Base-by-base conservation (phyloP, 2,888 invertebrate genomes). In the Bedellia somnulentella region DNA sequence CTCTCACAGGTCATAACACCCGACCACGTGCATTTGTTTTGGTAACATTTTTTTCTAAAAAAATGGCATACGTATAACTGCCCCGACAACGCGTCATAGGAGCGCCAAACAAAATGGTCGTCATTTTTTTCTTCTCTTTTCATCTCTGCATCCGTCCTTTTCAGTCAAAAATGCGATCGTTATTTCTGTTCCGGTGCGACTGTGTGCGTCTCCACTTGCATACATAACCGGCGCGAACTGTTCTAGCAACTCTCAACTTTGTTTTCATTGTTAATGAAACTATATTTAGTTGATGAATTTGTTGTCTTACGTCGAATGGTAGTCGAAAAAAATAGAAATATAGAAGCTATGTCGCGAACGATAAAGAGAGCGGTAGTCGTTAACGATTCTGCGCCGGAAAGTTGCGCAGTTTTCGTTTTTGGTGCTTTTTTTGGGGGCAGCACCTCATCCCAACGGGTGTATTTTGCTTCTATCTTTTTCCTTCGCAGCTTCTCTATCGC, bases 341-440 rank as follows among this genome's bases (percentile, higher is more conserved):
- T 75, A 75, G 71, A 70, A 71, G 71, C 66, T 67, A 64, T 61
- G 55, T 62, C 61, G 60, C 60, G 64, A 55, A 71, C 67, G 73
- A 71, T 75, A 75, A 73, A 75, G 73, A 75, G 75, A 71, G 67
- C 66, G 57, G 64, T 64, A 70, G 68, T 73, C 68, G 73, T 71
- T 77, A 77, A 76, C 77, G 76, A 77, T 77, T 77, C 73, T 77
- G 77, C 77, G 77, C 77, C 64, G 75, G 71, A 62, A 76, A 75
- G 76, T 76, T 77, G 77, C 77, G 77, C 77, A 77, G 76, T 71
- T 73, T 70, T 64, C 66, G 75, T 76, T 76, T 77, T 76, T 76
- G 77, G 75, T 73, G 73, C 68, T 75, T 77, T 76, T 77, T 77
- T 77, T 75, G 71, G 71, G 71, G 75, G 71, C 67, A 70, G 47